phyloP scores from a whole-genome alignment of 1,140 invertebrate genomes.

The Chironomus tepperi region DNA sequence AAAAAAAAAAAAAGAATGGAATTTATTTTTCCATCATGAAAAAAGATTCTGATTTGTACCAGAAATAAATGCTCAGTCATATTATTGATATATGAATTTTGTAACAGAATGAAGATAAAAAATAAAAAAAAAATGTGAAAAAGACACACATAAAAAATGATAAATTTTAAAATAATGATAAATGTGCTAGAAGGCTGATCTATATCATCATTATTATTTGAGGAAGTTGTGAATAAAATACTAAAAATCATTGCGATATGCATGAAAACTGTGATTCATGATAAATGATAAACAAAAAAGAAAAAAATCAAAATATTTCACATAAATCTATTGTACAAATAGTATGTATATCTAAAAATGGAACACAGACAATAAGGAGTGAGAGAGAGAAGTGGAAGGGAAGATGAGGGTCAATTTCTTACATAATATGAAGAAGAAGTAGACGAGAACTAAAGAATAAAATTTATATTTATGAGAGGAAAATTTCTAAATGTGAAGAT shows the following conservation, averaged over 20 bases:
- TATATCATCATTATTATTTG: no score
- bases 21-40: no score
- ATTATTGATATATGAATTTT: not conserved
- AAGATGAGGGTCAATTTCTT: no score
- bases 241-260: not conserved
- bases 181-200: not conserved
- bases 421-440: not conserved
- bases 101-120: conserved; percentile 2
- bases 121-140: no score
- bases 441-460: not conserved
- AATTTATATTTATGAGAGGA: not conserved
- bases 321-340: not conserved
- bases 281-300: not conserved
- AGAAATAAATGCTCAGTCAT: no score
- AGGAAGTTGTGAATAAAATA: no score
- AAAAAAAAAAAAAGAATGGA: no score
- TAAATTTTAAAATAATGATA: conserved; percentile 10
- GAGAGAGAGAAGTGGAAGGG: no score
- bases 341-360: no score
- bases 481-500: not conserved
- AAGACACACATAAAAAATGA: not conserved
- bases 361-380: no score
- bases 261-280: not conserved
- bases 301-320: not conserved
- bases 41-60: no score